Base-by-base conservation (phyloP, 2,113 vertebrate genomes). In the Psilopsiagon aymara region DNA sequence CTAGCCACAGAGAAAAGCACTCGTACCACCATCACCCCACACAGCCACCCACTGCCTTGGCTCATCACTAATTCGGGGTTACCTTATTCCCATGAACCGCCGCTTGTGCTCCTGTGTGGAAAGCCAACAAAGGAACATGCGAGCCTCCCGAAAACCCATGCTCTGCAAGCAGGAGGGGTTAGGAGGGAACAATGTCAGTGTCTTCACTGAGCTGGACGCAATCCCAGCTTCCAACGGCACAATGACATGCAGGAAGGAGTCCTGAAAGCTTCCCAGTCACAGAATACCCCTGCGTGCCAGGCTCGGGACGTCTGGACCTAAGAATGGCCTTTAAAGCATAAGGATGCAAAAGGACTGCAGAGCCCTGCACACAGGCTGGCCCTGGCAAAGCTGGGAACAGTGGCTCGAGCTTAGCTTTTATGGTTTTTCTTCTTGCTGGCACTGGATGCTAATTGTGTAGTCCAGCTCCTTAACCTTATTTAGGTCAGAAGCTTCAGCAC, bases 401-500 rank as follows among this genome's bases (percentile, higher is more conserved):
- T 16, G 27, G 35, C 76, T 94, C 6, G 4, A 77, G 39, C 70
- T 90, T 57, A 80, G 92, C 55, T 87, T 84, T 12, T 52, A 24
- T 59, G 57, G 10, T 59, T 59, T n/a, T n/a, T 4, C 20, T 20
- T 62, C 62, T 76, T n/a, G 63, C 85, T 86, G 84, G 94, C 93
- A 87, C 18, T 29, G 28, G 29, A 31, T 70, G 83, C 75, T 60
- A 76, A 71, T 37, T 83, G 67, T 51, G 17, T 60, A 49, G 52
- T 16, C 68, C 86, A 55, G 75, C 96, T 85, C 79, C 90, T 82
- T 83, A 89, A 79, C 75, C 84, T 95, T 80, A 96, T 96, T 88
- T 94, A 96, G 96, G 90, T 95, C 96, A 96, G 90, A 49, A 74
- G 67, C 77, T 94, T 80, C 62, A 8, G 85, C 82, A 94, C 82